These are phyloP conservation scores for Digitonthophagus gazella DNA, from an alignment of 2,888 invertebrate species.

Conservation along the genomic window DNA sequence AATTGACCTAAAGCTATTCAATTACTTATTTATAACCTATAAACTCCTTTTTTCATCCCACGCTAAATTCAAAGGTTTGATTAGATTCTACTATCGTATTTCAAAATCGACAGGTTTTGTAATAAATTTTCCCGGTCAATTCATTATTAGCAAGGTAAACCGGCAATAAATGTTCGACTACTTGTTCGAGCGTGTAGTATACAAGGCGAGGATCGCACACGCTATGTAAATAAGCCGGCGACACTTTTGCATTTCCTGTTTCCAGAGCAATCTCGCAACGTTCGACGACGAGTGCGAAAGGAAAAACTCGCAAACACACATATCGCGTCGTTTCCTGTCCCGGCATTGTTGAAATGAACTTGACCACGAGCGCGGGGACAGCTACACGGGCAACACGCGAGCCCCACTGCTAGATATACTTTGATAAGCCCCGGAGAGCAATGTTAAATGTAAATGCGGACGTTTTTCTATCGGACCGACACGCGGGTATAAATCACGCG, in stretches of 20 bases:
- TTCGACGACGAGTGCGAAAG: not conserved
- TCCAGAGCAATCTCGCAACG: not conserved
- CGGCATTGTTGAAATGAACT: constrained; percentile 2
- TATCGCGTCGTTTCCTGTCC: not conserved
- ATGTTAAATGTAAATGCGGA: constrained; percentile 17
- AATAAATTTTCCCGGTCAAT: not conserved
- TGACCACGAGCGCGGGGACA: constrained; percentile 1
- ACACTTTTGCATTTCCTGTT: not conserved
- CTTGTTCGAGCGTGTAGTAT: not conserved
- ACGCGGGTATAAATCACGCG: constrained; percentile 27
- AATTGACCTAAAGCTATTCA: too few relatives aligned
- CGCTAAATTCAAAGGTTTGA: too few relatives aligned
- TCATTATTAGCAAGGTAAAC: not conserved
- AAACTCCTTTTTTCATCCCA: too few relatives aligned
- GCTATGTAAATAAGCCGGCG: not conserved
- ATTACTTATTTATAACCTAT: too few relatives aligned
- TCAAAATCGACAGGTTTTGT: not conserved
- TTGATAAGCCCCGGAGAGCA: constrained; percentile 13
- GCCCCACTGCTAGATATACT: constrained; percentile 12
- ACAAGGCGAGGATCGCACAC: not conserved
- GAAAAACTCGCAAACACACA: not conserved
- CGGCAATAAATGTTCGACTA: not conserved
- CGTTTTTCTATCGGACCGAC: constrained; percentile 10
- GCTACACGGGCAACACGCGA: constrained; percentile 14
- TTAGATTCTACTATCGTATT: too few relatives aligned